phyloP scores from a whole-genome alignment of 2,888 invertebrate species.

The Sphaeridia pumilis region DNA sequence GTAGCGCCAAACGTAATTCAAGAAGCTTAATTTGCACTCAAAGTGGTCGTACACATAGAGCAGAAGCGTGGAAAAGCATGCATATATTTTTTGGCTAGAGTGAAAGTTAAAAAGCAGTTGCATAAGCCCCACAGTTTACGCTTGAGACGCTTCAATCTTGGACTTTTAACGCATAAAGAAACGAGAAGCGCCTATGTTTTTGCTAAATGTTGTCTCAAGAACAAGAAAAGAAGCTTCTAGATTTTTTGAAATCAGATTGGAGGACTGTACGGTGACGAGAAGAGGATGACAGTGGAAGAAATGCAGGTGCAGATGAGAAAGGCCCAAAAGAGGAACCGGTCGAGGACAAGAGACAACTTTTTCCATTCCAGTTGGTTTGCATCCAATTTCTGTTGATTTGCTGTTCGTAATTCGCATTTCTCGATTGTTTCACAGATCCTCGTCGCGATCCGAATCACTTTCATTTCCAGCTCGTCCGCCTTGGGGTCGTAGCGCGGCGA shows the following conservation, averaged over 20 bases:
- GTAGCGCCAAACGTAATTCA: too few relatives aligned
- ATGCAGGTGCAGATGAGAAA: constrained; percentile 65
- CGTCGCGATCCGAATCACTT: constrained; percentile 55
- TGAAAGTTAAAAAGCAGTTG: too few relatives aligned
- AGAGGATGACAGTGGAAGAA: constrained; percentile 66
- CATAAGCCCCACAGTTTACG: too few relatives aligned
- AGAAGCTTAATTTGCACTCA: too few relatives aligned
- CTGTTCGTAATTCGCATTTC: constrained; percentile 62
- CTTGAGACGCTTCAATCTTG: too few relatives aligned
- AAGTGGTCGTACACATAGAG: too few relatives aligned
- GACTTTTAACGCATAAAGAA: too few relatives aligned
- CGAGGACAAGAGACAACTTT: constrained; percentile 67
- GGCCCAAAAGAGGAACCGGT: constrained; percentile 60
- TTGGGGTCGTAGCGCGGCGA: constrained; percentile 44
- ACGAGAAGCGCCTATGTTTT: too few relatives aligned
- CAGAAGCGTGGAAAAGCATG: too few relatives aligned
- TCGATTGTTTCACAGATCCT: constrained; percentile 65
- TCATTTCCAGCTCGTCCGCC: constrained; percentile 48
- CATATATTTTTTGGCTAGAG: too few relatives aligned
- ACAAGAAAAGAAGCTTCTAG: not conserved
- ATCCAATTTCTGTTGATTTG: constrained; percentile 66
- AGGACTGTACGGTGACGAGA: constrained; percentile 52
- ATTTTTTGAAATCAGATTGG: not conserved
- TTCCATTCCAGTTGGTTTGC: constrained; percentile 75
- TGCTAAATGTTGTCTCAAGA: too few relatives aligned